A percentile compares a stretch with the other conserved stretches of the same genome.
phyloP scores from a whole-genome alignment of 2,888 invertebrate genomes.

The Aricia artaxerxes region DNA sequence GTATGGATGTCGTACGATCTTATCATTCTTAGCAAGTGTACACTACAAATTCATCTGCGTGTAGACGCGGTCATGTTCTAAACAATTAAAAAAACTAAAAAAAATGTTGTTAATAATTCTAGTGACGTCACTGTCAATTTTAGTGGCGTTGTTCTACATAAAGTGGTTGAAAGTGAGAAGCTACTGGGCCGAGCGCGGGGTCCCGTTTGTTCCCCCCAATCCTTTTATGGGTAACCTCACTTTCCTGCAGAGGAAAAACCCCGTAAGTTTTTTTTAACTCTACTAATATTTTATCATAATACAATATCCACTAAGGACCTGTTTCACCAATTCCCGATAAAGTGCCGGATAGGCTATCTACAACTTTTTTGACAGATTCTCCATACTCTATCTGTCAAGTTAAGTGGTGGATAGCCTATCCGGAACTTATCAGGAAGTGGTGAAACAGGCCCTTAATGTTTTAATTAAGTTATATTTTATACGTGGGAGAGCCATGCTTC shows the following conservation, averaged over 20 bases:
- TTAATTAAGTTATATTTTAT: too few species aligned
- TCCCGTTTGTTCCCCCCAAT: slow-evolving; percentile 42
- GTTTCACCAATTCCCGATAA: too few species aligned
- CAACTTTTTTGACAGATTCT: too few species aligned
- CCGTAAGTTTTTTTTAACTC: too few species aligned
- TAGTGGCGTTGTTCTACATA: slow-evolving; percentile 34
- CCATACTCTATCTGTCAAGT: too few species aligned
- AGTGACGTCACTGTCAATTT: neutral
- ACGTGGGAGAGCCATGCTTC: too few species aligned
- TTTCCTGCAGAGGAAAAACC: slow-evolving; percentile 49
- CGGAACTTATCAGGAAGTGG: too few species aligned
- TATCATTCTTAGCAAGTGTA: neutral
- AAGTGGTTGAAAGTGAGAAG: slow-evolving; percentile 36
- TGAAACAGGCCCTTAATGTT: too few species aligned
- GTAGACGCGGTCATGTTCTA: neutral
- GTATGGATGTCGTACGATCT: neutral
- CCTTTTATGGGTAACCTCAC: slow-evolving; percentile 51
- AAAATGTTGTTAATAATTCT: neutral
- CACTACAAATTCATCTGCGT: neutral
- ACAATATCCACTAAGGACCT: too few species aligned
- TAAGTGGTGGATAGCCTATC: too few species aligned
- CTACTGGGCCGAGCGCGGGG: slow-evolving; percentile 40
- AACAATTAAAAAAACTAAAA: neutral
- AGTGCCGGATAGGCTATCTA: too few species aligned
- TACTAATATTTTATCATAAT: too few species aligned